Percentiles rank a stretch among this genome's conserved stretches.
These are phyloP conservation scores for Adrianichthys oophorus DNA, from an alignment of 2,797 vertebrate species.

Conservation along the genomic window DNA sequence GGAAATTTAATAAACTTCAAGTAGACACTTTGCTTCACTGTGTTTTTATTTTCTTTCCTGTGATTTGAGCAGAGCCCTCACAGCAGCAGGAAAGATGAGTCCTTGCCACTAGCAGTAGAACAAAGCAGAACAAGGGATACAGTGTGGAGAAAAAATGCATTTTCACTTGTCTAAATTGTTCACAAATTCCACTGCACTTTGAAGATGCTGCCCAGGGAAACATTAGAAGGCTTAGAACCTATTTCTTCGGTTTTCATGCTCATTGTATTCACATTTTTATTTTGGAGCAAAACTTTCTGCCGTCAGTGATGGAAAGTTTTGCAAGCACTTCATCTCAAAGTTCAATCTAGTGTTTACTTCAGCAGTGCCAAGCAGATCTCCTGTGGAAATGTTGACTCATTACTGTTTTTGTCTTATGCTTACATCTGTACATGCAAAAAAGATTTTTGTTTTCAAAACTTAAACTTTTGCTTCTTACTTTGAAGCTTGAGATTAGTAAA, in stretches of 20 bases:
- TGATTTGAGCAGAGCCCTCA: conserved; percentile 15
- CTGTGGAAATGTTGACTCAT: not conserved
- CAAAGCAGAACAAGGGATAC: conserved; percentile 36
- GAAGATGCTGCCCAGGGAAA: conserved; percentile 55
- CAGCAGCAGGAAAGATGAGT: conserved; percentile 23
- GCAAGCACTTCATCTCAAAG: not conserved
- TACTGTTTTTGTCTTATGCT: not conserved
- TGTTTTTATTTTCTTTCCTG: conserved; percentile 5
- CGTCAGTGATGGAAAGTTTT: not conserved
- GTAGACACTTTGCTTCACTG: conserved; percentile 42
- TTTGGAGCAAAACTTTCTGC: conserved; percentile 6
- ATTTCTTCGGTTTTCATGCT: conserved; percentile 24
- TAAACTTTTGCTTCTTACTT: too few species aligned
- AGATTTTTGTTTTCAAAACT: not conserved
- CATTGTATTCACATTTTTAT: conserved; percentile 9
- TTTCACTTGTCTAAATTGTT: conserved; percentile 40
- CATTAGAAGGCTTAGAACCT: conserved; percentile 29
- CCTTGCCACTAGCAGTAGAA: conserved; percentile 48
- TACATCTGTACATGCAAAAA: not conserved
- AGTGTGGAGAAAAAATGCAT: conserved; percentile 38
- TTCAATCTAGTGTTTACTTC: not conserved
- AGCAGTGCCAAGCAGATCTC: not conserved
- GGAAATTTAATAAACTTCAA: conserved; percentile 56
- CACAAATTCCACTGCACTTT: conserved; percentile 52
- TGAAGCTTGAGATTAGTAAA: too few species aligned